Evolutionary conservation across 2,113 vertebrate genomes (phyloP).

Genomic region (Hystrix brachyura): DNA sequence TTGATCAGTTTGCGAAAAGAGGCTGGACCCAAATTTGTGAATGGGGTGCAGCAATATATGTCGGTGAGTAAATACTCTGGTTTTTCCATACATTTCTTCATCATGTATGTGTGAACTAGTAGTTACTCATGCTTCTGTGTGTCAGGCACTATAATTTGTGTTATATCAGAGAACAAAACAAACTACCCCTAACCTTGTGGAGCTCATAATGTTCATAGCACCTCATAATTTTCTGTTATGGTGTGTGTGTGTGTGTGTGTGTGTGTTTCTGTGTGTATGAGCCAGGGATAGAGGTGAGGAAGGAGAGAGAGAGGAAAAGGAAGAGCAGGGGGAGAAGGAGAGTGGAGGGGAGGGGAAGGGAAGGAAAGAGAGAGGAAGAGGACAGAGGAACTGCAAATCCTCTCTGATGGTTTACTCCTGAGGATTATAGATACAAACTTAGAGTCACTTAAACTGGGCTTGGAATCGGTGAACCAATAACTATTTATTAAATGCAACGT

Average conservation of each 20-base stretch:
- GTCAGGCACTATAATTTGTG: not conserved
- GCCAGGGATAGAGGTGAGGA: not conserved
- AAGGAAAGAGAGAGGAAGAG: not conserved
- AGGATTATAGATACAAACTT: not conserved
- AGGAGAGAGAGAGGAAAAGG: not conserved
- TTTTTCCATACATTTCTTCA: not conserved
- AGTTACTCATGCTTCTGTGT: not conserved
- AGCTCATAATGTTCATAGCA: not conserved
- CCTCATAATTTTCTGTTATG: not conserved
- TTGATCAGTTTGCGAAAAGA: conserved; percentile 89
- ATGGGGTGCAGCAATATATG: conserved; percentile 92
- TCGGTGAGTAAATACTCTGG: conserved; percentile 86
- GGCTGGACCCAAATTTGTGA: conserved; percentile 90
- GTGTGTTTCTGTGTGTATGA: no score
- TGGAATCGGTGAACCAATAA: not conserved
- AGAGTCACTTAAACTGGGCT: not conserved
- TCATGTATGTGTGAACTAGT: not conserved
- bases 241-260: not conserved
- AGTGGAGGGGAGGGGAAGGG: no score
- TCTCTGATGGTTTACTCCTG: not conserved
- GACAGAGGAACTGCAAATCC: not conserved
- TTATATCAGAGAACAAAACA: not conserved
- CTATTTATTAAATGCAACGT: not conserved
- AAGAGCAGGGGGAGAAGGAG: not conserved
- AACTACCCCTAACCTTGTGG: not conserved